A percentile compares a stretch with the other conserved stretches of the same genome.
These are phyloP conservation scores for Notiomystis cincta DNA, from an alignment of 2,113 vertebrate genomes.

Conservation along the genomic window DNA sequence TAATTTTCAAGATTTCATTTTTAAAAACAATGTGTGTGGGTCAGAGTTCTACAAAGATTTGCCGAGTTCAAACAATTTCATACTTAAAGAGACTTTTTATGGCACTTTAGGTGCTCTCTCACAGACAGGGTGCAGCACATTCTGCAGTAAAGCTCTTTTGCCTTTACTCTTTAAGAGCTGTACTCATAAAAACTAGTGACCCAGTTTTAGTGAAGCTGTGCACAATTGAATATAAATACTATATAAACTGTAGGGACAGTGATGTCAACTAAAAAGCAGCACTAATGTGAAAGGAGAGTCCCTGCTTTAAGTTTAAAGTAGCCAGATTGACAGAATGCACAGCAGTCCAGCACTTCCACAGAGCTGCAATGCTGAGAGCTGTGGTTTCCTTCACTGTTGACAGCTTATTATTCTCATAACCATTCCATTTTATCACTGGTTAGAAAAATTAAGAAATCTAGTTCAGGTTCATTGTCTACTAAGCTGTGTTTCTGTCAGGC, in stretches of 20 bases:
- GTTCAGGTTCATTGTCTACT: background rate
- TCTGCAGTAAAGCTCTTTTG: background rate
- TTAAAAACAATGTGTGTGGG: background rate
- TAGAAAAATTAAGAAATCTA: background rate
- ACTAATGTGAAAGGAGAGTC: background rate
- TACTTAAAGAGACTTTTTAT: background rate
- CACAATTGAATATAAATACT: background rate
- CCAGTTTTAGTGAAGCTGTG: background rate
- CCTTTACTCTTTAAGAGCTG: background rate
- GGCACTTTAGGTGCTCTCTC: background rate
- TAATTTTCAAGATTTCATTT: constrained; percentile 1
- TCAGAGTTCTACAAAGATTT: background rate
- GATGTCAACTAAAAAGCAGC: background rate
- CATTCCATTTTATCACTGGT: background rate
- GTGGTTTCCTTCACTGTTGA: background rate
- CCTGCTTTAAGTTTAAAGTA: background rate
- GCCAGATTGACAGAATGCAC: background rate
- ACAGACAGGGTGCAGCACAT: background rate
- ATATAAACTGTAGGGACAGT: background rate
- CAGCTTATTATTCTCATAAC: constrained; percentile 5
- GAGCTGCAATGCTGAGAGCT: background rate
- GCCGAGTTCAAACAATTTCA: background rate
- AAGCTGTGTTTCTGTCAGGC: constrained; percentile 4
- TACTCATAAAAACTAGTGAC: constrained; percentile 27
- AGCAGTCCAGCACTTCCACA: background rate